A percentile compares a stretch with the other conserved stretches of the same genome.
Conservation (phyloP, 53 echinoderm and acorn worm genomes). For the Stichopus horrens region DNA sequence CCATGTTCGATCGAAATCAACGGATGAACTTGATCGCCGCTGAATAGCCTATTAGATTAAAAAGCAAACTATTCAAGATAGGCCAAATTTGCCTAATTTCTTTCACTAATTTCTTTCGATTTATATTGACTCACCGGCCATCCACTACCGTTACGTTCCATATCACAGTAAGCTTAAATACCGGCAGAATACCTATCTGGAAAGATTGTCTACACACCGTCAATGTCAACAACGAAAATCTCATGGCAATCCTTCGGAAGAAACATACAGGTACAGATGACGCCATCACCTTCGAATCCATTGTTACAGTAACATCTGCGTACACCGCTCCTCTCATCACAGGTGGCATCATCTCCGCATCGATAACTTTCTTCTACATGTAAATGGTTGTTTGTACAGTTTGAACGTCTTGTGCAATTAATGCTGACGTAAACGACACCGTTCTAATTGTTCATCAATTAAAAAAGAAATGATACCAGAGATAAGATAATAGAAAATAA, state of each 20-base stretch:
- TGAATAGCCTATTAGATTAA: neutral
- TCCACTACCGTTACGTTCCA: neutral
- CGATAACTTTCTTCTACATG: neutral
- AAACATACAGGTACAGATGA: neutral
- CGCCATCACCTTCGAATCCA: slow-evolving; percentile 55
- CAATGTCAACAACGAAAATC: neutral
- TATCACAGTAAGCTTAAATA: neutral
- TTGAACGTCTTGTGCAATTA: neutral
- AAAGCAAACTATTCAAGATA: too few species aligned
- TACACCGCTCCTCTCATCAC: slow-evolving; percentile 53
- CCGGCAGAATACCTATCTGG: neutral
- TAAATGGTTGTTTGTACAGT: neutral
- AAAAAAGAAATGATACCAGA: too few species aligned
- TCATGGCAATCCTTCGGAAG: neutral
- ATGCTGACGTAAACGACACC: neutral
- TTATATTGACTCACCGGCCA: too few species aligned
- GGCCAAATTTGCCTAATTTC: too few species aligned
- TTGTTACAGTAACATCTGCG: slow-evolving; percentile 56
- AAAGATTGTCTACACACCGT: neutral
- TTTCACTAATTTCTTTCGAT: too few species aligned
- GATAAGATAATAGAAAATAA: too few species aligned
- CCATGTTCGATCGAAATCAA: neutral
- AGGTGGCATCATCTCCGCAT: slow-evolving; percentile 48
- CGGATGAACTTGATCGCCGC: neutral
- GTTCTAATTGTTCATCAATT: neutral